Percentiles rank a stretch among this genome's conserved stretches.
Conservation (phyloP, 2,113 vertebrate species). For the Rousettus leschenaultii region DNA sequence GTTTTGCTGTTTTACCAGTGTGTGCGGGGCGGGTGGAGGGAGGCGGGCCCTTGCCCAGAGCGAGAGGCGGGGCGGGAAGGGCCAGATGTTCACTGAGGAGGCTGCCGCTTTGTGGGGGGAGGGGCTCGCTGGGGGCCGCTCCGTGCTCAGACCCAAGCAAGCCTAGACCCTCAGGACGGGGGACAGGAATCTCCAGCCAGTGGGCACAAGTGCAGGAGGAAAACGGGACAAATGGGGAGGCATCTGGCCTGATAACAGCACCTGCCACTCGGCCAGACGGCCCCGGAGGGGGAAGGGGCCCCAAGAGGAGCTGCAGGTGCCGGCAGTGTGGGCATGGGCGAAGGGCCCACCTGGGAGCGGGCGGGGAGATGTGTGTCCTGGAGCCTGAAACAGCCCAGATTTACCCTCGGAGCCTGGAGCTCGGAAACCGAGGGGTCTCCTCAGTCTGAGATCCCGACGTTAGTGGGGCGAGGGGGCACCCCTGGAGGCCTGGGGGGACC, state of each 20-base stretch:
- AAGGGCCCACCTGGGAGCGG: background rate
- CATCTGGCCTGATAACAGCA: accelerated
- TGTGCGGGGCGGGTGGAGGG: too few species aligned
- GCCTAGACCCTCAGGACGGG: background rate
- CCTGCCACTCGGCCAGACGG: background rate
- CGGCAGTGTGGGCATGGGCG: background rate
- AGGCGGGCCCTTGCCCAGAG: too few species aligned
- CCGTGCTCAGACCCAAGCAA: too few species aligned
- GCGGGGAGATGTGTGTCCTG: background rate
- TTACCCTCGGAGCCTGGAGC: too few species aligned
- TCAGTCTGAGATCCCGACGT: background rate
- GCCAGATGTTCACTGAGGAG: too few species aligned
- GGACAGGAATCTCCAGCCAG: too few species aligned
- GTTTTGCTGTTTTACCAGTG: too few species aligned
- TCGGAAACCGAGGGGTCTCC: background rate
- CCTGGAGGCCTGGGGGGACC: background rate
- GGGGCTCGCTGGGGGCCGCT: too few species aligned
- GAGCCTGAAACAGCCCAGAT: background rate
- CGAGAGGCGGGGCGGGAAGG: too few species aligned
- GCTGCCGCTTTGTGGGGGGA: too few species aligned
- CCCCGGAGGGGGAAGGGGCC: background rate
- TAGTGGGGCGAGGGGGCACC: background rate
- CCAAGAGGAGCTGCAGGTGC: background rate
- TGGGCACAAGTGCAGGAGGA: too few species aligned
- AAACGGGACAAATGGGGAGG: background rate